phyloP scores from a whole-genome alignment of 2,797 vertebrate genomes.

The Urophycis tenuis region DNA sequence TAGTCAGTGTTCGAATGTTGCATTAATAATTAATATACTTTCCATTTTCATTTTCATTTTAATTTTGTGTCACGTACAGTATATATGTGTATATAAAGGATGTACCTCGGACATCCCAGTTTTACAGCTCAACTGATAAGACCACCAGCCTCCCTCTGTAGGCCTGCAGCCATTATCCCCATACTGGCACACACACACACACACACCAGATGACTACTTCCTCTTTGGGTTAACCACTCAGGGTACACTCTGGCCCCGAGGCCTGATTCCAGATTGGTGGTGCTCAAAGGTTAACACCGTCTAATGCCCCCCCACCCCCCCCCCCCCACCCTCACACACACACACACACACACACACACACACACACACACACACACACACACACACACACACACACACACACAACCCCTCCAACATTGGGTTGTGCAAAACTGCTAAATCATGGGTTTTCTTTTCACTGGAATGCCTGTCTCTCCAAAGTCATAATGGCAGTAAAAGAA shows the following conservation, averaged over 20 bases:
- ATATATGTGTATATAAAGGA: too few species aligned
- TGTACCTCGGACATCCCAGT: neutral
- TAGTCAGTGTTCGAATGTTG: neutral
- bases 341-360: too few species aligned
- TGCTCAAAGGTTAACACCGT: conserved; percentile 46
- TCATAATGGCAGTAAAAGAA: neutral
- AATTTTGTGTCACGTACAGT: too few species aligned
- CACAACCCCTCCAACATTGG: conserved; percentile 1
- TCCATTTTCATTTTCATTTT: too few species aligned
- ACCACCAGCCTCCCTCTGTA: neutral
- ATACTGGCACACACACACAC: conserved; percentile 6
- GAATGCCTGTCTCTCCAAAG: neutral
- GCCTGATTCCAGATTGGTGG: conserved; percentile 31
- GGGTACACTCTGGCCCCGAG: conserved; percentile 44
- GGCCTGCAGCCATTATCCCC: neutral
- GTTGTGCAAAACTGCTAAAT: conserved; percentile 7
- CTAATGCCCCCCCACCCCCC: conserved; percentile 9
- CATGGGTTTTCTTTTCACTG: conserved; percentile 7
- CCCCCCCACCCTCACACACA: too few species aligned
- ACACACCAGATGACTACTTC: conserved; percentile 16
- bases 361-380: too few species aligned
- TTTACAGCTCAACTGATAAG: neutral
- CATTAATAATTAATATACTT: neutral
- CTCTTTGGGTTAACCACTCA: conserved; percentile 32
- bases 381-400: too few species aligned